Conservation (phyloP, 2,797 vertebrate genomes). For the Bradypodion ventrale region DNA sequence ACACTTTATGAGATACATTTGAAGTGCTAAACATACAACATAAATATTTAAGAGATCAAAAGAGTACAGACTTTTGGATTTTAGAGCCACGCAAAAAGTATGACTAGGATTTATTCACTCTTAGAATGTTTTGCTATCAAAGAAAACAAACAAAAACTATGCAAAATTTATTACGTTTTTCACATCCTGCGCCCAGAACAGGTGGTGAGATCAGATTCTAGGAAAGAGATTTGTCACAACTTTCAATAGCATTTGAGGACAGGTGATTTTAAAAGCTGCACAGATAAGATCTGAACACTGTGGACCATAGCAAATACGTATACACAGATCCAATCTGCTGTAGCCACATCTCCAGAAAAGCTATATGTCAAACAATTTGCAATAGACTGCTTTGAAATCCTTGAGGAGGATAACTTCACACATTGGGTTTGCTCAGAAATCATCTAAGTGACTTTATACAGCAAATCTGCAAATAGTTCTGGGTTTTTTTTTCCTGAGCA, state of each 20-base stretch:
- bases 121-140: conserved; percentile 29
- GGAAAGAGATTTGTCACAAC: background rate
- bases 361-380: background rate
- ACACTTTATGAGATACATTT: background rate
- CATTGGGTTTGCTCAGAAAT: background rate
- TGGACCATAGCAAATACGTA: background rate
- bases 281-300: background rate
- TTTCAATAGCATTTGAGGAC: background rate
- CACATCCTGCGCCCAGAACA: background rate
- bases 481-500: background rate
- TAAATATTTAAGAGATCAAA: conserved; percentile 9
- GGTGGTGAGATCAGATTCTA: background rate
- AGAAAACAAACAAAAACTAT: conserved; percentile 37
- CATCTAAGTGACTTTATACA: background rate
- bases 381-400: background rate
- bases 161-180: conserved; percentile 49
- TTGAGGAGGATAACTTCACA: background rate
- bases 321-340: background rate
- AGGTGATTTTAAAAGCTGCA: background rate
- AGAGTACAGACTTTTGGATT: background rate
- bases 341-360: background rate
- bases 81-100: conserved; percentile 2
- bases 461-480: background rate
- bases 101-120: conserved; percentile 18
- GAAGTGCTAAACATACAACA: background rate